Evolutionary conservation across 2,113 vertebrate genomes (phyloP).

Genomic region (Todiramphus saurophagus): DNA sequence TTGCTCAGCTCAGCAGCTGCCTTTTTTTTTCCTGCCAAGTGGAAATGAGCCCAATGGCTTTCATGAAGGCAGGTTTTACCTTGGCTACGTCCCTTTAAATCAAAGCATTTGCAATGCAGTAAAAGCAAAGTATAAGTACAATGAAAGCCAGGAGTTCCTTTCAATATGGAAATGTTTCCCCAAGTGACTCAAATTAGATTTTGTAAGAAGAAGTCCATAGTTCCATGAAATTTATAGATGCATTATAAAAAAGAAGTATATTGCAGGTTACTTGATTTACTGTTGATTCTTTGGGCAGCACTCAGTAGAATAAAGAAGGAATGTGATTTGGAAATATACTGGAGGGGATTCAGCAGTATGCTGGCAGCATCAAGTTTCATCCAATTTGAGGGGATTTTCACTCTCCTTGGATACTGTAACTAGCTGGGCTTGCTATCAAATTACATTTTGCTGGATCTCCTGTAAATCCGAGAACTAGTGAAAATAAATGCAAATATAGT

Average conservation of each 20-base stretch:
- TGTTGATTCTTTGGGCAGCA: constrained; percentile 24
- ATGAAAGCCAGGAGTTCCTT: constrained; percentile 23
- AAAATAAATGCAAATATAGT: constrained; percentile 30
- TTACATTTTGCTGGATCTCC: constrained; percentile 5
- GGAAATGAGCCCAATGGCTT: neutral
- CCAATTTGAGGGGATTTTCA: constrained; percentile 49
- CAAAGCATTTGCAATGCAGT: constrained; percentile 1
- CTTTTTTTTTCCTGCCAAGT: neutral
- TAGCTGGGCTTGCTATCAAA: constrained; percentile 12
- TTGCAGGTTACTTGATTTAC: constrained; percentile 36
- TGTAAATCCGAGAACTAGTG: constrained; percentile 20
- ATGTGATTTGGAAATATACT: constrained; percentile 40
- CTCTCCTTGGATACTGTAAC: constrained; percentile 25
- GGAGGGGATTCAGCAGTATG: constrained; percentile 23
- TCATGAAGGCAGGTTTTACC: neutral
- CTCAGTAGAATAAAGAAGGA: constrained; percentile 19
- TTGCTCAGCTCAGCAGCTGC: constrained; percentile 2
- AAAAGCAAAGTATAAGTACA: neutral
- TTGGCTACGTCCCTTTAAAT: constrained; percentile 23
- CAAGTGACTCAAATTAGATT: constrained; percentile 41
- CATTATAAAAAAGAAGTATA: neutral
- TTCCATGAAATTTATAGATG: constrained; percentile 19
- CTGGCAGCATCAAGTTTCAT: constrained; percentile 31
- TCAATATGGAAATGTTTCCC: constrained; percentile 17
- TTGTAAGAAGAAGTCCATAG: constrained; percentile 25